phyloP scores from a whole-genome alignment of 2,113 vertebrate genomes.

The Theristicus caerulescens region DNA sequence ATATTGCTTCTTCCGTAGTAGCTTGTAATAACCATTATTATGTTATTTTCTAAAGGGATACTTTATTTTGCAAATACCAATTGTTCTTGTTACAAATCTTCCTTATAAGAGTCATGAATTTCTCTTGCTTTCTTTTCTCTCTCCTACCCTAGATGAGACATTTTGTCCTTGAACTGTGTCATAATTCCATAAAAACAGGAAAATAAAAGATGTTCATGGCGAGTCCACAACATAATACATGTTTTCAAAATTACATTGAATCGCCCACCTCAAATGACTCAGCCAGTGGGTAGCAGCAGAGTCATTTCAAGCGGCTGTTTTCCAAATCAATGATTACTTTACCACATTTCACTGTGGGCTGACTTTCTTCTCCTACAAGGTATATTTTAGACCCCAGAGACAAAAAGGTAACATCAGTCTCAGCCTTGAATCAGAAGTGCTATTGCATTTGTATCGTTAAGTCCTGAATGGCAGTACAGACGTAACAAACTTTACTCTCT shows the following conservation, averaged over 20 bases:
- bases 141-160: neutral
- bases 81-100: neutral
- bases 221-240: neutral
- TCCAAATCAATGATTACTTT: conserved; percentile 1
- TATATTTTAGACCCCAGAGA: neutral
- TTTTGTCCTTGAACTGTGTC: neutral
- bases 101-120: neutral
- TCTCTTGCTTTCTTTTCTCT: neutral
- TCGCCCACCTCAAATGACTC: conserved; percentile 56
- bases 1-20: neutral
- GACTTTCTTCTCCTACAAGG: conserved; percentile 10
- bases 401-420: neutral
- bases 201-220: neutral
- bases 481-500: neutral
- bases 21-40: neutral
- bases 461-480: neutral
- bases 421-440: neutral
- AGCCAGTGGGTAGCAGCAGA: conserved; percentile 37
- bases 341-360: neutral
- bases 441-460: neutral
- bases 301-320: conserved; percentile 32
- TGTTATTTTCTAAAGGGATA: neutral
- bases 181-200: neutral
- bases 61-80: neutral
- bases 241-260: conserved; percentile 20